Evolutionary conservation across 1,140 invertebrate species (phyloP), one percentile per base, ranked within the genome.

Genomic region (Nilaparvata lugens): DNA sequence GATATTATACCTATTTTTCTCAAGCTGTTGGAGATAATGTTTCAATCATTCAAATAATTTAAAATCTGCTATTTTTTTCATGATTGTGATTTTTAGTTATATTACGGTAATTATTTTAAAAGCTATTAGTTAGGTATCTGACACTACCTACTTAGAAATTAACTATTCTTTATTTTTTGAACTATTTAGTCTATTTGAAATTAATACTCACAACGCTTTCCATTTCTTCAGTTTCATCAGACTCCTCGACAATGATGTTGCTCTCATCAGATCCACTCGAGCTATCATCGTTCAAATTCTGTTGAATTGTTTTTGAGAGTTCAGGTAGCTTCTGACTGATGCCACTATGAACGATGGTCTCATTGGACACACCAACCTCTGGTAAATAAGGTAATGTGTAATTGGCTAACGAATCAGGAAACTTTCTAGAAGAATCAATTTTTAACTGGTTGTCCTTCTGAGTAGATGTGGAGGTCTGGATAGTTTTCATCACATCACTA

Each of bases 221-320:
- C 18, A 60, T 60, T 43, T 53, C 59, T 45, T 53, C 59, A 24
- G 42, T 55, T n/a, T 60, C 59, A 55, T 62, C 60, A 4, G 60
- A 62, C 38, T 62, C 60, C 25, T 62, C 60, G 14, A 62, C 60
- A 42, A 62, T 62, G 5, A 62, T 62, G 52, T 62, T 57, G 45
- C 60, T 62, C 51, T 62, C 60, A 7, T 62, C 60, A 13, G 52
- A 45, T 24, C 43, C 43, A 38, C 53, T 62, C 7, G 45, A 56
- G 14, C 25, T 31, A 45, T 38, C 51, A n/a, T 55, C 52, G 43
- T 18, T 38, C 23, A 38, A 31, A 18, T 62, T 51, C 42, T 45
- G 35, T 16, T 16, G n/a, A 18, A 23, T 31, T 28, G 16, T 38
- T 60, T 55, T 60, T 23, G 23, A 31, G n/a, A 48, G 25, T 7